Base-by-base conservation (phyloP, 2,797 vertebrate species). In the Cryptoblepharus egeriae region DNA sequence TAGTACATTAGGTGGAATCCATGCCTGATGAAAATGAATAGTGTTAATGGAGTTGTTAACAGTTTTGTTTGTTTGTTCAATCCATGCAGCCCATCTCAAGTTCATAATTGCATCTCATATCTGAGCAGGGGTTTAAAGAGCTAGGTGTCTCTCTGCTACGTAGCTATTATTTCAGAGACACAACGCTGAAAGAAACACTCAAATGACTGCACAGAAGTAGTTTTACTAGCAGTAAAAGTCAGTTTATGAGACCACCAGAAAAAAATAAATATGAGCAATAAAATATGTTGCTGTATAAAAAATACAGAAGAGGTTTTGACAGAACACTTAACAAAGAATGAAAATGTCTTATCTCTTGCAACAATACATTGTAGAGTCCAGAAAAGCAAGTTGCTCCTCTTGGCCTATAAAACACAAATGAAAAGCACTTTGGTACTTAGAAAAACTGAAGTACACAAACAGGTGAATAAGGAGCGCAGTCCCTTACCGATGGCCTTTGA, bases 1-100 rank as follows among this genome's bases (percentile, higher is more conserved):
- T 87, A 89, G 88, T 75, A 79, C 82, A 93, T 93, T 92, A 90
- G 90, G 78, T 45, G 81, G 85, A 86, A 92, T 81, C 42, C 64
- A 79, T 60, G 76, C 76, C 45, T 63, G 77, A 89, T 81, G 81
- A 90, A 92, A 93, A 93, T 75, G 92, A 92, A 87, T 2, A 6
- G 82, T 73, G 67, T 82, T 94, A 83, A 82, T 42, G 78, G 86
- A 88, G 69, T 68, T 37, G 4, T 75, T 89, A 91, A 88, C 88
- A 91, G 5, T 24, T 74, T 81, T 87, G 85, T 71, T 85, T 91
- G 87, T 87, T 79, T 88, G 89, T 55, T 87, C 82, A 49, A 81
- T 85, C 79, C 89, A 81, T 64, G 64, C 61, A 90, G 69, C n/a
- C 70, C 87, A 81, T 77, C 9, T 85, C 30, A 49, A 83, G 49